A percentile compares a stretch with the other conserved stretches of the same genome.
Evolutionary conservation across 2,888 invertebrate species (phyloP).

Genomic region (Kryphioiulus occultus): DNA sequence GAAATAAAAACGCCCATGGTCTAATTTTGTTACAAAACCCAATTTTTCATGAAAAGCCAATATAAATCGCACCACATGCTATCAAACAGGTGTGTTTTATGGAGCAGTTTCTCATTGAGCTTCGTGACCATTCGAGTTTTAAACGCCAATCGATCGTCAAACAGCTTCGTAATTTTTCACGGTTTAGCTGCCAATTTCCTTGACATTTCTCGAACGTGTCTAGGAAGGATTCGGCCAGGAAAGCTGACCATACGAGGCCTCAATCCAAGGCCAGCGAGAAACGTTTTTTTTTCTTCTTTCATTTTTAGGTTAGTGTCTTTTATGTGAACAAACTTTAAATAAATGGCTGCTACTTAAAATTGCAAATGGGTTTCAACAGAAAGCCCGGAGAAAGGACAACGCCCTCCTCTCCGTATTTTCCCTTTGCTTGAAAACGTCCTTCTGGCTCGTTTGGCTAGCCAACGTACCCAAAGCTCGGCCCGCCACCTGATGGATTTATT

Average conservation of each 20-base stretch:
- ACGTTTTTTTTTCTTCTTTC: background rate
- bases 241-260: slow-evolving; percentile 27
- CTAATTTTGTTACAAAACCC: too few relatives aligned
- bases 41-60: too few relatives aligned
- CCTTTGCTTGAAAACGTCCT: slow-evolving; percentile 6
- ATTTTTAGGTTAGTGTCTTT: slow-evolving; percentile 40
- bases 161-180: background rate
- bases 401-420: slow-evolving; percentile 22
- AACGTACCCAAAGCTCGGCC: background rate
- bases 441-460: background rate
- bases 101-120: too few relatives aligned
- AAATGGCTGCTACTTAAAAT: slow-evolving; percentile 30
- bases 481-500: background rate
- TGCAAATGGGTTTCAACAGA: slow-evolving; percentile 33
- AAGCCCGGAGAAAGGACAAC: slow-evolving; percentile 31
- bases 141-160: background rate
- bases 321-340: slow-evolving; percentile 40
- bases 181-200: slow-evolving; percentile 14
- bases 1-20: too few relatives aligned
- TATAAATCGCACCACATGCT: too few relatives aligned
- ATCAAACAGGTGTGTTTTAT: too few relatives aligned
- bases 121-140: too few relatives aligned
- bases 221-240: slow-evolving; percentile 9
- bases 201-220: slow-evolving; percentile 28
- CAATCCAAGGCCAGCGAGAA: slow-evolving; percentile 16